Conservation (phyloP, 2,888 invertebrate species). For the Erebia epiphron region DNA sequence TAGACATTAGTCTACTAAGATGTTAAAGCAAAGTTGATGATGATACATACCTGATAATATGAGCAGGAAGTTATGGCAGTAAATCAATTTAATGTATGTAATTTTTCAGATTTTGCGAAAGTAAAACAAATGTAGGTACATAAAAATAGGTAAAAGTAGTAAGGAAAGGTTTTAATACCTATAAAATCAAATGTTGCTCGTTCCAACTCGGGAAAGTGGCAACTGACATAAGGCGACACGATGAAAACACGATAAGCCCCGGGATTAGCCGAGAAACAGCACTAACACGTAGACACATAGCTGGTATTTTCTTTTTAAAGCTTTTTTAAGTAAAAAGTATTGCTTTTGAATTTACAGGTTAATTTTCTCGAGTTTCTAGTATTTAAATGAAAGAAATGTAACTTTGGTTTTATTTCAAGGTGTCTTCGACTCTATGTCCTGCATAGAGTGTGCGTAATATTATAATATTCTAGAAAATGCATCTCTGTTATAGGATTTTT, state of each 20-base stretch:
- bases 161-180: neutral
- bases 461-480: no score
- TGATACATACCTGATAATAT: no score
- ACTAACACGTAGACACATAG: conserved; percentile 5
- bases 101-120: neutral
- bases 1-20: neutral
- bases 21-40: no score
- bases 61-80: neutral
- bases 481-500: no score
- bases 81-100: neutral
- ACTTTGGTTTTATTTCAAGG: neutral
- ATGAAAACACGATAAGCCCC: conserved; percentile 17
- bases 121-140: no score
- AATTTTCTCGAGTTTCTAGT: neutral
- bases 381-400: neutral
- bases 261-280: conserved; percentile 11
- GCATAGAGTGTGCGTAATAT: no score
- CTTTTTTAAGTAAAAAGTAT: conserved; percentile 9
- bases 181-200: conserved; percentile 12
- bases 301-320: conserved; percentile 16
- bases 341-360: conserved; percentile 5
- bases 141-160: neutral
- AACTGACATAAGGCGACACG: conserved; percentile 18
- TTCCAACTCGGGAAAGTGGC: conserved; percentile 6
- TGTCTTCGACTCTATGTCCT: neutral